Evolutionary conservation across 2,113 vertebrate species (phyloP).

Genomic region (Microtus oregoni): DNA sequence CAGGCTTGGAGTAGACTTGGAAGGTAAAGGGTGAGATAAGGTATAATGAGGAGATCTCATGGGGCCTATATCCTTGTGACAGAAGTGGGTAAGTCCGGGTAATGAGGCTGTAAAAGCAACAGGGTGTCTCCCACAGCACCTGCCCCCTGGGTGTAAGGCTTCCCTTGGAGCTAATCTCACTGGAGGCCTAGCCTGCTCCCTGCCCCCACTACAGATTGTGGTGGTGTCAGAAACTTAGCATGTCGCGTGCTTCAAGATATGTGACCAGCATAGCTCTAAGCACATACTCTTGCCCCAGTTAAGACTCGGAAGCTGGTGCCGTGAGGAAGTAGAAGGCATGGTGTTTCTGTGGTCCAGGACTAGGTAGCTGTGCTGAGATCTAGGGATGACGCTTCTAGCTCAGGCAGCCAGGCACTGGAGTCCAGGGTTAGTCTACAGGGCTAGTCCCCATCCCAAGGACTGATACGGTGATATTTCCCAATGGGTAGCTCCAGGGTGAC

Average conservation of each 20-base stretch:
- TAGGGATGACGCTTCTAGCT: rapidly evolving
- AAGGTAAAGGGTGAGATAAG: neutral
- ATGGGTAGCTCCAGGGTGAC: neutral
- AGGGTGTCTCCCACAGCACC: rapidly evolving
- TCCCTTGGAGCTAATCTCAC: neutral
- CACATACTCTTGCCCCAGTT: neutral
- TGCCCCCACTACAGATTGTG: neutral
- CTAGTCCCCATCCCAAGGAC: neutral
- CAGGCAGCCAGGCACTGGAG: neutral
- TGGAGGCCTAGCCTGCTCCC: neutral
- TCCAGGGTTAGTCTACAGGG: neutral
- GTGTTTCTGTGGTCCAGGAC: neutral
- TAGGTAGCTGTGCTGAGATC: neutral
- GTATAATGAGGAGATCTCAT: neutral
- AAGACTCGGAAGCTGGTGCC: neutral
- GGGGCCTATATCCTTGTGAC: rapidly evolving
- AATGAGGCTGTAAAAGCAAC: neutral
- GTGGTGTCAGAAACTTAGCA: neutral
- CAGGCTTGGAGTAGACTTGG: neutral
- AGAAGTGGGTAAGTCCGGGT: neutral
- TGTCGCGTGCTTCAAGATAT: neutral
- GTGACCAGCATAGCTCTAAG: neutral
- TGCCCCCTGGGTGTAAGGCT: neutral
- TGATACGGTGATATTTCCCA: neutral
- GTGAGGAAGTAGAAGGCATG: neutral